Base-by-base conservation (phyloP, 2,113 vertebrate species). In the Xiphophorus couchianus region DNA sequence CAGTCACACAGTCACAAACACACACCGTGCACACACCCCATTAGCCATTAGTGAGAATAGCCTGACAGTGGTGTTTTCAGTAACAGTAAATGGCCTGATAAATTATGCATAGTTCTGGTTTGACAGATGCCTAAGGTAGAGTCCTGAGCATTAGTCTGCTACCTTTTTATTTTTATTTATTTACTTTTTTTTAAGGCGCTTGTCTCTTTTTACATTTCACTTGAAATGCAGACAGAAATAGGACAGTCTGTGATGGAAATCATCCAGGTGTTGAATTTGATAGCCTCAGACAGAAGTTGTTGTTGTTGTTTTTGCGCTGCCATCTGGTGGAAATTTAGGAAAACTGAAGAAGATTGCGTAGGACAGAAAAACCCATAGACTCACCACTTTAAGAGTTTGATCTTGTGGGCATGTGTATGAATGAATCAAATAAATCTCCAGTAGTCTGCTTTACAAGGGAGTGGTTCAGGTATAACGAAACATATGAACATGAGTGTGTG, bases 61-160 rank as follows among this genome's bases (percentile, higher is more conserved):
- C 62, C 75, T 66, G 80, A 78, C 79, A 76, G 80, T 75, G 84
- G 80, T 74, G 85, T 54, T 84, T 74, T 81, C 80, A 63, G 58
- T 69, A 74, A 75, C 78, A 73, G 84, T 84, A 93, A 89, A 89
- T 86, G 76, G 76, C 42, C 68, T 89, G 73, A 90, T 93, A 66
- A 94, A 94, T 94, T 91, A 94, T 95, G 86, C 87, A 94, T 78
- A 60, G 68, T 44, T 17, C 73, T 76, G 77, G 71, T 86, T 71
- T 81, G 75, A 79, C 73, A 64, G 78, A 70, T 69, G 7, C 62
- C 51, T 76, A 4, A 58, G 66, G 74, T 68, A 78, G 69, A 19
- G 22, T 35, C 58, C 74, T 65, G 73, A 66, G 76, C 66, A 67
- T 69, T 74, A 58, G 48, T 64, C 33, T 31, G 67, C 51, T 72